A percentile compares a stretch with the other conserved stretches of the same genome.
Evolutionary conservation across 2,888 invertebrate genomes (phyloP).

Genomic region (Cephus pulcher): DNA sequence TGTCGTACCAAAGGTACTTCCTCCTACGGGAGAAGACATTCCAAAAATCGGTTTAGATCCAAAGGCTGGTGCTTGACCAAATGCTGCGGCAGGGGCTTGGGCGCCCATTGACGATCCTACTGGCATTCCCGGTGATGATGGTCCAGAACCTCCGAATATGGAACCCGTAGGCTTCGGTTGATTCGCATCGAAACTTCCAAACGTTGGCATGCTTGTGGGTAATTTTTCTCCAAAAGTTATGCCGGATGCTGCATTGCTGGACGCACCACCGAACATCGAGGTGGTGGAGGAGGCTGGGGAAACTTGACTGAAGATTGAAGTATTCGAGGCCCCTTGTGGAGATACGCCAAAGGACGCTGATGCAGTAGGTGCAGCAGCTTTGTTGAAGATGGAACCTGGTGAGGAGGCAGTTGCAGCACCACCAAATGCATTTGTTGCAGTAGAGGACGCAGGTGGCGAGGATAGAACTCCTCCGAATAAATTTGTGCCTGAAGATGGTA

Average conservation of each 20-base stretch:
- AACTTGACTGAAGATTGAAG: conserved; percentile 32
- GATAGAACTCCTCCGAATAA: not conserved
- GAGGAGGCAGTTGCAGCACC: conserved; percentile 18
- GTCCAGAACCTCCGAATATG: conserved; percentile 16
- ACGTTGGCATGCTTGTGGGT: not conserved
- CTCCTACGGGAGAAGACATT: conserved; percentile 32
- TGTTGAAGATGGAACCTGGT: conserved; percentile 14
- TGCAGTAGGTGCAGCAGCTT: conserved; percentile 11
- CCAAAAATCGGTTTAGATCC: conserved; percentile 56
- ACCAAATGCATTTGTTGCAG: conserved; percentile 11
- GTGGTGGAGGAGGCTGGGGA: conserved; percentile 20
- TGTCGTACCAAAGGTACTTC: not conserved
- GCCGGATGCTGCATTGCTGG: conserved; percentile 7
- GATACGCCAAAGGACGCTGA: conserved; percentile 25
- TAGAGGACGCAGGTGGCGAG: not conserved
- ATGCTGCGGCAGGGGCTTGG: conserved; percentile 13
- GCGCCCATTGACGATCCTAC: not conserved
- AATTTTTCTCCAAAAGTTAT: not conserved
- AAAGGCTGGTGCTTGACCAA: conserved; percentile 39
- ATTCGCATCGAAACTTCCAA: not conserved
- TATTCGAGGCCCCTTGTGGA: conserved; percentile 18
- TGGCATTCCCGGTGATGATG: not conserved
- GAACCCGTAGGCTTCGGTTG: conserved; percentile 2
- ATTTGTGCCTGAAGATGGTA: not conserved
- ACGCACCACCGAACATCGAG: conserved; percentile 38